Evolutionary conservation across 2,888 invertebrate species (phyloP).

Genomic region (Odontocolon sp.): DNA sequence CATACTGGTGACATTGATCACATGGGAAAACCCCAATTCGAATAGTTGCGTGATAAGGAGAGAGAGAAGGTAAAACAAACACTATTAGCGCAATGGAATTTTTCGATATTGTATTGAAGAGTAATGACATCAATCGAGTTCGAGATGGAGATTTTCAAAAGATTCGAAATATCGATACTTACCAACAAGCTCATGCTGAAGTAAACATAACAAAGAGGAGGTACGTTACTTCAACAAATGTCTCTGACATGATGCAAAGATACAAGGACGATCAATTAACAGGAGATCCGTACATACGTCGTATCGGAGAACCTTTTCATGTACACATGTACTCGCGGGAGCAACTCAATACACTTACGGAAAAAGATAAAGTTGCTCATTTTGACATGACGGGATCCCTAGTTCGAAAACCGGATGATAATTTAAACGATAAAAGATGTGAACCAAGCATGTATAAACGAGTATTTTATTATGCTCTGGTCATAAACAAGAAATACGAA

Average conservation of each 20-base stretch:
- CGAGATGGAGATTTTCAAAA: not conserved
- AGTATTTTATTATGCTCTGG: not conserved
- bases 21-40: not conserved
- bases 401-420: constrained; percentile 1
- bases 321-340: not conserved
- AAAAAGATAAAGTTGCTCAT: not conserved
- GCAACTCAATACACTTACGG: not conserved
- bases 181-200: not conserved
- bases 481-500: not conserved
- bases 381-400: constrained; percentile 3
- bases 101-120: not conserved
- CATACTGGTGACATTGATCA: not conserved
- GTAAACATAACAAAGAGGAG: not conserved
- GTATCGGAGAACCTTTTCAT: constrained; percentile 1
- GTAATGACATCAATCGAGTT: not conserved
- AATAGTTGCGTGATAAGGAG: not conserved
- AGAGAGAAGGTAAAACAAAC: too few species aligned
- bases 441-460: constrained; percentile 5
- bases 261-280: constrained; percentile 5
- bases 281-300: constrained; percentile 3
- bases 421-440: not conserved
- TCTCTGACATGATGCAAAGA: constrained; percentile 1
- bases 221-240: too few species aligned
- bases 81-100: not conserved
- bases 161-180: not conserved